Evolutionary conservation across 2,888 invertebrate genomes (phyloP).

Genomic region (Mesorhabditis spiculigera): DNA sequence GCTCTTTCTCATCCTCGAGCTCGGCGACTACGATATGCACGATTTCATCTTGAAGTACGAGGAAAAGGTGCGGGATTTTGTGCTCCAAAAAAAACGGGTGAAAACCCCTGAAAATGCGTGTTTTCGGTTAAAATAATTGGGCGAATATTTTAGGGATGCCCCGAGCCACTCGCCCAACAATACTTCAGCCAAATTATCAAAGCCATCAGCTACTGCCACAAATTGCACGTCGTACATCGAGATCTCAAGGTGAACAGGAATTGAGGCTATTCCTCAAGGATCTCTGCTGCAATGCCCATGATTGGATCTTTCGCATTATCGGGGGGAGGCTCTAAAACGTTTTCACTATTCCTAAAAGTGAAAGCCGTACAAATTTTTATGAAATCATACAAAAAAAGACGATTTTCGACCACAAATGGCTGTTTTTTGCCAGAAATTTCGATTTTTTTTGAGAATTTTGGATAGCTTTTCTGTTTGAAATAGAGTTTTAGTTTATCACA

Average conservation of each 20-base stretch:
- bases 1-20: slow-evolving; percentile 77
- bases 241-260: slow-evolving; percentile 74
- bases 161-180: slow-evolving; percentile 67
- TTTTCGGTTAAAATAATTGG: background rate
- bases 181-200: slow-evolving; percentile 94
- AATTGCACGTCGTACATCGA: slow-evolving; percentile 80
- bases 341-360: too few relatives aligned
- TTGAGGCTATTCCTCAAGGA: background rate
- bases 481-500: too few relatives aligned
- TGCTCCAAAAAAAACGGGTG: too few relatives aligned
- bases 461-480: too few relatives aligned
- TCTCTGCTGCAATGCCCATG: too few relatives aligned
- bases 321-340: too few relatives aligned
- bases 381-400: too few relatives aligned
- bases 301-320: too few relatives aligned
- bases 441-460: too few relatives aligned
- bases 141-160: slow-evolving; percentile 69
- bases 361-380: too few relatives aligned
- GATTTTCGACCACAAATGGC: too few relatives aligned
- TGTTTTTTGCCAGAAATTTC: too few relatives aligned
- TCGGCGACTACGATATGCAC: slow-evolving; percentile 96
- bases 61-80: background rate
- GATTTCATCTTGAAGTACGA: slow-evolving; percentile 97
- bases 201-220: slow-evolving; percentile 94
- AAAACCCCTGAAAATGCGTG: slow-evolving; percentile 9